These are phyloP conservation scores for Nemopilema nomurai DNA, from an alignment of 30 jellyfish, hydroid and myxozoan species.

Conservation along the genomic window DNA sequence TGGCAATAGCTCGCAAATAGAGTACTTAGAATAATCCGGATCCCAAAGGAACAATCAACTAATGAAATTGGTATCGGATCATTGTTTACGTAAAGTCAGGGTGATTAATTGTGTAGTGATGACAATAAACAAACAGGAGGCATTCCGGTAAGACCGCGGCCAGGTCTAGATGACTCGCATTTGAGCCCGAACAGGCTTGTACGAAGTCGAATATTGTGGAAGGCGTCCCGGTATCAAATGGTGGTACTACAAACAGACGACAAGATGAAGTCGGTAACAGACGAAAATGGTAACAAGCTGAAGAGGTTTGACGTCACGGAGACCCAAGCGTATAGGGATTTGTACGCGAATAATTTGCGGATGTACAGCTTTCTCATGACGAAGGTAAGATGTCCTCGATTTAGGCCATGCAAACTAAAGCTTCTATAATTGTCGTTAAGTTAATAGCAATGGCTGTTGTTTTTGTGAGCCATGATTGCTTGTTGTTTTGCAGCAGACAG, in stretches of 20 bases:
- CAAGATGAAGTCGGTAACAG: not conserved
- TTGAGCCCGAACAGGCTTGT: not conserved
- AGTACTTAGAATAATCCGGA: not conserved
- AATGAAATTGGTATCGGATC: not conserved
- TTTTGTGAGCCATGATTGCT: no score
- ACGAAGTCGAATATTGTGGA: not conserved
- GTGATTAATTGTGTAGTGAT: conserved; percentile 28
- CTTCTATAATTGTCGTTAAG: no score
- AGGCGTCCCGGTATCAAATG: not conserved
- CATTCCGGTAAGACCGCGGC: not conserved
- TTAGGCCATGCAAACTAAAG: no score
- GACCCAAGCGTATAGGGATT: conserved; percentile 74
- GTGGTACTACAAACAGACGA: not conserved
- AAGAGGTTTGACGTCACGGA: conserved; percentile 74
- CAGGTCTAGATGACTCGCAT: not conserved
- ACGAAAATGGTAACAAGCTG: not conserved
- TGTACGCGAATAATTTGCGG: conserved; percentile 86
- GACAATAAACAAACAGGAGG: conserved; percentile 17
- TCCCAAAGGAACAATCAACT: conserved; percentile 1
- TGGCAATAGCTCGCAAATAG: not conserved
- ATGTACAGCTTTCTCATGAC: conserved; percentile 78
- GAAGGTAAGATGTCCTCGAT: conserved; percentile 59
- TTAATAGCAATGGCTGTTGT: no score
- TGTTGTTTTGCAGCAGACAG: no score
- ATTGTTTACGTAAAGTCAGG: conserved; percentile 13